Conservation (phyloP, 1,140 invertebrate genomes). For the Manduca sexta region DNA sequence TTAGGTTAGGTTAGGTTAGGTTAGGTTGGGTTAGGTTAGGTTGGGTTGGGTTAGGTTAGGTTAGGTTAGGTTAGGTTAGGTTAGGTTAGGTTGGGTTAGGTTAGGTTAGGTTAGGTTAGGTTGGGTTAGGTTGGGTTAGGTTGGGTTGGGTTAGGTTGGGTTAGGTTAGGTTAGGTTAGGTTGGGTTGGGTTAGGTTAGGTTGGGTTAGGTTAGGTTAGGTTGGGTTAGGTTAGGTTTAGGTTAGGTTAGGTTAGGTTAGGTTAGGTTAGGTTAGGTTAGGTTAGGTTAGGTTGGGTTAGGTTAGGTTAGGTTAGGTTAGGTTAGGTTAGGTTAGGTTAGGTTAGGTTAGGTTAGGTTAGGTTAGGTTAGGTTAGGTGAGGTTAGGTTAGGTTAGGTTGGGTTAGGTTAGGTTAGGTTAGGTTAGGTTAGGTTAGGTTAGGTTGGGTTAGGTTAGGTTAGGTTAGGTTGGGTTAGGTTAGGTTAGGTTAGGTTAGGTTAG, state of each 20-base stretch:
- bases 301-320: constrained; percentile 1
- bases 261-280: constrained; percentile 1
- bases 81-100: constrained; percentile 22
- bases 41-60: constrained; percentile 20
- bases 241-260: constrained; percentile 1
- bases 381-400: constrained; percentile 9
- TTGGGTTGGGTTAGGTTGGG: constrained; percentile 24
- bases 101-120: constrained; percentile 23
- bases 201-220: constrained; percentile 23
- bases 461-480: constrained; percentile 9
- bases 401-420: constrained; percentile 1
- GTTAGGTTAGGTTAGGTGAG: constrained; percentile 12
- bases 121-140: constrained; percentile 21
- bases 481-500: constrained; percentile 13
- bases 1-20: constrained; percentile 22
- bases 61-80: constrained; percentile 22
- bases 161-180: constrained; percentile 26
- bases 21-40: constrained; percentile 22
- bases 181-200: constrained; percentile 27
- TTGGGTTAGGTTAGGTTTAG: constrained; percentile 1
- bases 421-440: constrained; percentile 10
- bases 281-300: constrained; percentile 1
- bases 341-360: constrained; percentile 19
- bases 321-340: constrained; percentile 6
- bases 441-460: constrained; percentile 7